Base-by-base conservation (phyloP, 2,888 invertebrate species). In the Neoaliturus tenellus region DNA sequence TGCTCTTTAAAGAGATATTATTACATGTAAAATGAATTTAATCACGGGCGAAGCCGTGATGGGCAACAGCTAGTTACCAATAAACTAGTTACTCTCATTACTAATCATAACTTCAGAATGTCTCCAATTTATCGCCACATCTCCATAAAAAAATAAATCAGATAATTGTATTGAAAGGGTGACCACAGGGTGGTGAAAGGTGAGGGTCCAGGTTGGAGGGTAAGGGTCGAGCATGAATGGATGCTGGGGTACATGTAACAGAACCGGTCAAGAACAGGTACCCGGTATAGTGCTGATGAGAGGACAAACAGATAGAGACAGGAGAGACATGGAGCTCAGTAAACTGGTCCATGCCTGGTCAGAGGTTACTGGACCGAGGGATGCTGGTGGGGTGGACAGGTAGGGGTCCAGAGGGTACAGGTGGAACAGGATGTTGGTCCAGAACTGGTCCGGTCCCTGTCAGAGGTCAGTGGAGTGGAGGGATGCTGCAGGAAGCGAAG, bases 381-480 rank as follows among this genome's bases (percentile, higher is more conserved):
- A 55, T 55, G 55, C 55, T 55, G 55, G 25, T 8, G 62, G 62
- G 62, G 62, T 14, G 62, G 31, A n/a, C 55, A 8, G 55, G 55
- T 48, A 4, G 8, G n/a, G n/a, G n/a, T n/a, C n/a, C 8, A 41
- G 14, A 6, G 14, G 41, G 41, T 41, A 41, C 8, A 14, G 6
- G 48, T 48, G n/a, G 55, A 12, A 55, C 55, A 23, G 55, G 55
- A 55, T 51, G 39, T 23, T 51, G 62, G 62, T 25, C 58, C 58
- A 23, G 58, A 58, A 4, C 58, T 25, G 25, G 58, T 58, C 17
- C 12, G 14, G 31, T 25, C 25, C 12, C 28, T 28, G 12, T 14
- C 1, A 17, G 17, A 6, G 25, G 62, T 31, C 62, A 62, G 28
- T 35, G 35, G 35, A 35, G 35, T 6, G 35, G 6, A 35, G 35